Evolutionary conservation across 2,113 vertebrate species (phyloP).

Genomic region (Brachyhypopomus gauderio): DNA sequence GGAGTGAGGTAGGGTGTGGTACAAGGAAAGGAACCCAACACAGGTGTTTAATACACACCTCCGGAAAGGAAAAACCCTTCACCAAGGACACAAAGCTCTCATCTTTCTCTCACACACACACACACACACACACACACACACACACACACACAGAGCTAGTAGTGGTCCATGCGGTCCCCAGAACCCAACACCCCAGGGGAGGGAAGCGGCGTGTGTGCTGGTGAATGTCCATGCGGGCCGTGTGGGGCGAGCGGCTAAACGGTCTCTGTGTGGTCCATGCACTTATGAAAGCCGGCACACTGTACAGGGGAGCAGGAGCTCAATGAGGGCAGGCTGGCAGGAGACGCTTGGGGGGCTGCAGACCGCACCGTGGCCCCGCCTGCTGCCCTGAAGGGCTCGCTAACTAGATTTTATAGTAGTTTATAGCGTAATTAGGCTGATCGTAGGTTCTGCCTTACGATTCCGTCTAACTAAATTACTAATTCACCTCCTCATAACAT

Average conservation of each 20-base stretch:
- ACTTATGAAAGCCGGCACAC: slow-evolving; percentile 68
- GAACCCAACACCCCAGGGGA: slow-evolving; percentile 46
- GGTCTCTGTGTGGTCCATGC: slow-evolving; percentile 67
- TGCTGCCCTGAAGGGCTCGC: too few species aligned
- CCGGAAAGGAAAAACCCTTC: slow-evolving; percentile 30
- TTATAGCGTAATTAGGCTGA: too few species aligned
- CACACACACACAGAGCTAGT: not conserved
- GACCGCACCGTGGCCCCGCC: too few species aligned
- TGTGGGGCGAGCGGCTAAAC: slow-evolving; percentile 37
- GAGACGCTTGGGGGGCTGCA: not conserved
- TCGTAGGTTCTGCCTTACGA: too few species aligned
- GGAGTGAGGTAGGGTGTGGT: slow-evolving; percentile 29
- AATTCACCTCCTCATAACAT: too few species aligned
- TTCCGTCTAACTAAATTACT: too few species aligned
- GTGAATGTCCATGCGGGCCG: slow-evolving; percentile 53
- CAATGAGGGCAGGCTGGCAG: slow-evolving; percentile 61
- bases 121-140: slow-evolving; percentile 8
- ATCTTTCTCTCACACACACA: not conserved
- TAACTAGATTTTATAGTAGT: too few species aligned
- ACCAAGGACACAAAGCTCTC: slow-evolving; percentile 34
- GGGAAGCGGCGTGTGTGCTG: not conserved
- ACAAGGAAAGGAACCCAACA: slow-evolving; percentile 41
- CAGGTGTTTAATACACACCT: slow-evolving; percentile 29
- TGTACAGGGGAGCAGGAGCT: slow-evolving; percentile 59
- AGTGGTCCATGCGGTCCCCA: slow-evolving; percentile 1